These are phyloP conservation scores for Deroptyus accipitrinus DNA, from an alignment of 2,113 vertebrate species.

Conservation along the genomic window DNA sequence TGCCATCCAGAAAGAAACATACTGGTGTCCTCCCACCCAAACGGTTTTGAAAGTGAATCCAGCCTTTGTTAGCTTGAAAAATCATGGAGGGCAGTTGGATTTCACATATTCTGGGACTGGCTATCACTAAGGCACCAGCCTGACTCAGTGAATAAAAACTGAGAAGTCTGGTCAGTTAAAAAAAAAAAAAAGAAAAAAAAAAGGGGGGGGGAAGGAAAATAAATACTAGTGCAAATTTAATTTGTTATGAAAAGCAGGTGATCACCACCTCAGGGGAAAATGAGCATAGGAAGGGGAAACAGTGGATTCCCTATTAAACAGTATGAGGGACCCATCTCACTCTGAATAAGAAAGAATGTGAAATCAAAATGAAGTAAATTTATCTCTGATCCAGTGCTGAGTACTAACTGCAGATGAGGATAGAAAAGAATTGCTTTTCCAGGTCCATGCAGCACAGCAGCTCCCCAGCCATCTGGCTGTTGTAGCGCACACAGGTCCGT, in stretches of 20 bases:
- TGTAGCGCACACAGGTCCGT: not conserved
- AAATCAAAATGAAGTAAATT: not conserved
- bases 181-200: accelerated
- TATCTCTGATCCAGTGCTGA: not conserved
- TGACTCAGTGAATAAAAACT: not conserved
- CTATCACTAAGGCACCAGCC: not conserved
- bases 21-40: slow-evolving; percentile 40
- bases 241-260: not conserved
- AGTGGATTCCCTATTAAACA: not conserved
- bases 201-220: accelerated
- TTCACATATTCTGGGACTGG: not conserved
- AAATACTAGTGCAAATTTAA: not conserved
- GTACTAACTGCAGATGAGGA: not conserved
- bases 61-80: slow-evolving; percentile 37
- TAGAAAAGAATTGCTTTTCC: not conserved
- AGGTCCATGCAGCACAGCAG: not conserved
- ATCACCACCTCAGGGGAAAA: not conserved
- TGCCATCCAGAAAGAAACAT: slow-evolving; percentile 44
- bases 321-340: not conserved
- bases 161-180: not conserved
- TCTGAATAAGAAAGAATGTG: not conserved
- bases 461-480: not conserved
- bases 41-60: slow-evolving; percentile 38
- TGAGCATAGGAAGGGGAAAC: not conserved
- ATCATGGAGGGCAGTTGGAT: not conserved